Percentiles rank a stretch among this genome's conserved stretches.
Conservation (phyloP, 2,113 vertebrate genomes). For the Hemibates koningsi region DNA sequence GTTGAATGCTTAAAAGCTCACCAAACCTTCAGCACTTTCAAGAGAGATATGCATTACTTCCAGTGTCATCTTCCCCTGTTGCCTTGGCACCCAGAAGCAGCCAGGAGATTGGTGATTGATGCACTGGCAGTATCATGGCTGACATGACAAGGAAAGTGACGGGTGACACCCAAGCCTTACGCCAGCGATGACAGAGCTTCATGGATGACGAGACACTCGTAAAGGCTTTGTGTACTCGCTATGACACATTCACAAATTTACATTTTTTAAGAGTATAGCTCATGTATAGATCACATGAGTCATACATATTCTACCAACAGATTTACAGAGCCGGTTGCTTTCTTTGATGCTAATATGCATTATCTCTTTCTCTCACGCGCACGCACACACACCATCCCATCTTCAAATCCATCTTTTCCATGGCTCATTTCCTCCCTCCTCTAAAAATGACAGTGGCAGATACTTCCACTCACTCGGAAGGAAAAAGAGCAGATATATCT, state of each 20-base stretch:
- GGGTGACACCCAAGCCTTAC: slow-evolving; percentile 34
- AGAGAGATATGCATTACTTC: neutral
- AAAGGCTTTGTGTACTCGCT: neutral
- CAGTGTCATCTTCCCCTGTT: neutral
- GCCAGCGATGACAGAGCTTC: neutral
- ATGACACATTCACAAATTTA: neutral
- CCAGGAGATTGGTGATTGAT: slow-evolving; percentile 30
- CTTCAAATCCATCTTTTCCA: slow-evolving; percentile 46
- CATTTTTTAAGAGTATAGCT: neutral
- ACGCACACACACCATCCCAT: neutral
- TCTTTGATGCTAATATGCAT: neutral
- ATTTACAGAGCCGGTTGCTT: neutral
- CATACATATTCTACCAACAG: neutral
- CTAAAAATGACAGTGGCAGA: slow-evolving; percentile 53
- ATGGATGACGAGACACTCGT: neutral
- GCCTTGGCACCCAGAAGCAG: slow-evolving; percentile 6
- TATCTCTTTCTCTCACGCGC: neutral
- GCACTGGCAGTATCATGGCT: slow-evolving; percentile 18
- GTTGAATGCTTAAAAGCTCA: neutral
- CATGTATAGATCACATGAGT: neutral
- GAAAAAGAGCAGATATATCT: slow-evolving; percentile 53
- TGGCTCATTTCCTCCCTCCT: slow-evolving; percentile 50
- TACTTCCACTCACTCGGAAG: slow-evolving; percentile 53
- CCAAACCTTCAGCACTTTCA: neutral
- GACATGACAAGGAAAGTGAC: slow-evolving; percentile 49